Evolutionary conservation across 64 coral and sea anemone genomes (phyloP), one percentile per base, ranked within the genome.

Genomic region (Pocillopora damicornis): DNA sequence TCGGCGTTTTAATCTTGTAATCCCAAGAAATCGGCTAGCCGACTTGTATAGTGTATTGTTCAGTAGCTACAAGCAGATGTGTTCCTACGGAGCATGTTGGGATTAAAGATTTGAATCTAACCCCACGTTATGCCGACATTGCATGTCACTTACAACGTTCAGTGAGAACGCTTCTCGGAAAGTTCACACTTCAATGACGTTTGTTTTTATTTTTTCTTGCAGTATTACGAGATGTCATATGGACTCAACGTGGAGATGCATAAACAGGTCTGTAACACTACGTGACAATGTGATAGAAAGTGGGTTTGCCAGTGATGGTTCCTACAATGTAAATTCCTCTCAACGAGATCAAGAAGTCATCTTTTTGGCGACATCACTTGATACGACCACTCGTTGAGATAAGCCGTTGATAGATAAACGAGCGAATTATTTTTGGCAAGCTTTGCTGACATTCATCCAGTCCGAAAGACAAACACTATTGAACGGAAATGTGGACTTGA

Each of bases 151-250:
- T 15, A 51, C 20, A 63, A 35, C 56, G 58, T 17, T 23, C 26
- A 59, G 76, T 51, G 25, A 71, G 37, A 58, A 38, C 81, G 15
- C 65, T 72, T 72, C 67, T 72, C 64, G 14, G 61, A 45, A 85
- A 83, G 81, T 57, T 71, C 81, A 85, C 37, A 58, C 65, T 85
- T 45, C 64, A 66, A n/a, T 85, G 64, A 38, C 81, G 63, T 76
- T 86, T 95, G 79, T 93, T 93, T 51, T 88, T 86, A 56, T 87
- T 90, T 71, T 30, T 92, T 83, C 90, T 87, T 80, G 72, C 79
- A 99, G 97, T 99, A 99, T 86, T 99, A 99, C 72, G 97, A 99
- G 88, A 99, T 99, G 97, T 99, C 97, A 73, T 99, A 99, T 81
- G 97, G 97, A 20, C 93, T 99, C 15, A 99, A 99, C 77, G 97